A percentile compares a stretch with the other conserved stretches of the same genome.
These are phyloP conservation scores for Littorina saxatilis DNA, from an alignment of 1,140 invertebrate species.

Conservation along the genomic window DNA sequence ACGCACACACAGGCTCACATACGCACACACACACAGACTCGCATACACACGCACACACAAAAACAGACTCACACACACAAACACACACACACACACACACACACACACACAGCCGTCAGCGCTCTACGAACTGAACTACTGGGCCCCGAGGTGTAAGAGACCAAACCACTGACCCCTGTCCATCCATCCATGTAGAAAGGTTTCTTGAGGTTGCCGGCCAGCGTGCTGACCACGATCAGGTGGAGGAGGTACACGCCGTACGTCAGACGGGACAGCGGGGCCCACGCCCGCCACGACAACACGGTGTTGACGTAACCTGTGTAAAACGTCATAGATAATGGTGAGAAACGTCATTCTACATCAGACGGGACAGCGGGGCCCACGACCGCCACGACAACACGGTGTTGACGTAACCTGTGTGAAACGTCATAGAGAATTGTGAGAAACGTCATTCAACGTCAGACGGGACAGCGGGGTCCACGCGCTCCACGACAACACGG, in stretches of 20 bases:
- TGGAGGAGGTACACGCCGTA: slow-evolving; percentile 41
- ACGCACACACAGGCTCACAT: background rate
- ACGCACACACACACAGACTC: too few species aligned
- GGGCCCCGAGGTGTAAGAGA: background rate
- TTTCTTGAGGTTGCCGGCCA: slow-evolving; percentile 22
- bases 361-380: slow-evolving; percentile 40
- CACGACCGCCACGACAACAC: slow-evolving; percentile 56
- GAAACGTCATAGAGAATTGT: slow-evolving; percentile 81
- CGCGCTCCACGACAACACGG: slow-evolving; percentile 86
- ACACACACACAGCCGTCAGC: too few species aligned
- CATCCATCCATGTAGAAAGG: slow-evolving; percentile 20
- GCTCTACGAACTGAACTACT: background rate
- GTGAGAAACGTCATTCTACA: background rate
- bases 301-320: slow-evolving; percentile 58
- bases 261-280: slow-evolving; percentile 41
- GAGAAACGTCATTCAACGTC: slow-evolving; percentile 92
- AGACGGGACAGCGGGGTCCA: slow-evolving; percentile 89
- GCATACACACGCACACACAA: too few species aligned
- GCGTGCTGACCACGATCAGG: slow-evolving; percentile 18
- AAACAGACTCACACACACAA: too few species aligned
- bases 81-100: too few species aligned
- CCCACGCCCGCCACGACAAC: slow-evolving; percentile 52
- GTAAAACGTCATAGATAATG: background rate
- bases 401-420: slow-evolving; percentile 39
- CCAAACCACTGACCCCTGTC: slow-evolving; percentile 18